These are phyloP conservation scores for Phodopus roborovskii DNA, from an alignment of 2,113 vertebrate genomes.

Conservation along the genomic window DNA sequence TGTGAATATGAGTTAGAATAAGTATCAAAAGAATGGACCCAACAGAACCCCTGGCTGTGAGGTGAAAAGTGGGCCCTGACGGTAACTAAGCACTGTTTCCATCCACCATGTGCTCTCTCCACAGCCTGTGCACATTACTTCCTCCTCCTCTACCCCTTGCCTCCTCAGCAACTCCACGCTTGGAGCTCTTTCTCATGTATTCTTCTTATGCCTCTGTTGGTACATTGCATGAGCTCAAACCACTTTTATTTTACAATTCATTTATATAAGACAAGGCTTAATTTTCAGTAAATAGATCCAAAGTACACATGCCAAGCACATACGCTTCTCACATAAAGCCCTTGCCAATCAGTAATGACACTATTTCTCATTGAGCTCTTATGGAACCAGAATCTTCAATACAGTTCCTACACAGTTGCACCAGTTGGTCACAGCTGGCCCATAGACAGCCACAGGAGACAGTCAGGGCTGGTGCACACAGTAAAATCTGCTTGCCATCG, in stretches of 20 bases:
- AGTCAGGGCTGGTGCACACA: not conserved
- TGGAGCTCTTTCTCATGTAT: not conserved
- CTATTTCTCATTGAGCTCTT: not conserved
- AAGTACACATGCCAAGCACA: not conserved
- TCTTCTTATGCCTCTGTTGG: not conserved
- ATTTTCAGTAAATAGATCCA: slow-evolving; percentile 12
- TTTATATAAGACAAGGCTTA: slow-evolving; percentile 28
- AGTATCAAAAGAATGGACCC: not conserved
- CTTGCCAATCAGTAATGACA: not conserved
- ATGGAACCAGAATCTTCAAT: not conserved
- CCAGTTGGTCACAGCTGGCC: not conserved
- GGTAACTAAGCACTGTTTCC: not conserved
- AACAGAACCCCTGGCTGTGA: not conserved
- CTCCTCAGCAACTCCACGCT: not conserved
- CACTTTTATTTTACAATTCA: not conserved
- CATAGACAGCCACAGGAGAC: not conserved
- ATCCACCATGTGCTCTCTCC: too few relatives aligned
- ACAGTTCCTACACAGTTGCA: not conserved
- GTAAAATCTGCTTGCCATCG: not conserved
- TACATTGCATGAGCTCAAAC: not conserved
- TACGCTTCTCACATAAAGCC: not conserved
- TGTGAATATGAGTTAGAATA: slow-evolving; percentile 2
- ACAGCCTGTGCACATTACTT: too few relatives aligned
- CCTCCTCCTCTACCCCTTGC: not conserved
- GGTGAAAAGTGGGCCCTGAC: not conserved